Conservation (phyloP, 1,140 invertebrate species). For the Neomicropteryx cornuta region DNA sequence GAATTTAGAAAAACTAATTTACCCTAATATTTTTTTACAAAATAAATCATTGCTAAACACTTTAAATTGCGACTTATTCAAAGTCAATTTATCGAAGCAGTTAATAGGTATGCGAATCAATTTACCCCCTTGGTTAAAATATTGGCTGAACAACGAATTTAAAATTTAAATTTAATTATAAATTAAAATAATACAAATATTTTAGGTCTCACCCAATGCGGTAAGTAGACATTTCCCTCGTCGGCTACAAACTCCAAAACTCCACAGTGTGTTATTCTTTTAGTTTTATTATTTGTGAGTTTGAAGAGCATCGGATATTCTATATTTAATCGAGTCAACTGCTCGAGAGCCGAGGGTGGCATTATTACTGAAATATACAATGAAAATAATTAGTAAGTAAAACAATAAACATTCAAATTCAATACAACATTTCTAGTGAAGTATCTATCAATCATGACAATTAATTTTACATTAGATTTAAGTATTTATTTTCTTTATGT, state of each 20-base stretch:
- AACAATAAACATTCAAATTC: background rate
- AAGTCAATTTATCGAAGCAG: too few species aligned
- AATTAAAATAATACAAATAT: too few species aligned
- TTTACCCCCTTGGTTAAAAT: too few species aligned
- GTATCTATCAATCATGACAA: background rate
- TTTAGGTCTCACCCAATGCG: conserved; percentile 95
- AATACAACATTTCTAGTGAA: background rate
- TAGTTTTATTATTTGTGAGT: conserved; percentile 78
- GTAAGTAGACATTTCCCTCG: conserved; percentile 95
- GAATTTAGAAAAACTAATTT: too few species aligned
- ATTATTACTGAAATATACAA: conserved; percentile 75
- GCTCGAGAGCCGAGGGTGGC: conserved; percentile 91
- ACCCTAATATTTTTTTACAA: too few species aligned
- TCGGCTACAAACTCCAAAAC: conserved; percentile 99
- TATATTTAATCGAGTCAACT: conserved; percentile 88
- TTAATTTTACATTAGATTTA: background rate
- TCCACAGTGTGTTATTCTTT: conserved; percentile 89
- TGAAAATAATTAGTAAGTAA: conserved; percentile 9
- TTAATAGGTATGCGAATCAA: too few species aligned
- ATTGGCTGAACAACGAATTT: too few species aligned
- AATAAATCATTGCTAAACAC: too few species aligned
- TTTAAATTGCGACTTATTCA: too few species aligned
- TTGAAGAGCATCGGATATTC: conserved; percentile 99
- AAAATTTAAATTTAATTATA: too few species aligned
- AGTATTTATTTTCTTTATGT: too few species aligned